These are phyloP conservation scores for Nematopogon swammerdamellus DNA, from an alignment of 2,888 invertebrate species.

Conservation along the genomic window DNA sequence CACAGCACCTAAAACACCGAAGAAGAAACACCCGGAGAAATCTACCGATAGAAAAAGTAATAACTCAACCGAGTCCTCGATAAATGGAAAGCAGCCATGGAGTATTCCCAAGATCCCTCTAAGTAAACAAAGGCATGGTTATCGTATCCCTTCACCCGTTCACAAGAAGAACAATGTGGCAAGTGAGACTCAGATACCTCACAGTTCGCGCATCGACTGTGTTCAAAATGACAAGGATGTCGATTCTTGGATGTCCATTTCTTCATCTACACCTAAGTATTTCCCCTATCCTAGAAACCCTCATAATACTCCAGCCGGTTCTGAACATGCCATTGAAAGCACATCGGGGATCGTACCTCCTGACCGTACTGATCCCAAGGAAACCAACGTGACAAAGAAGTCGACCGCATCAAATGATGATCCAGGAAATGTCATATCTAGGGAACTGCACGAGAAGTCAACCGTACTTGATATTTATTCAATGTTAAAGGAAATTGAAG, in stretches of 20 bases:
- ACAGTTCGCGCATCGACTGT: conserved; percentile 39
- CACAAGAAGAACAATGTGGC: background rate
- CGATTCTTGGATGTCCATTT: conserved; percentile 49
- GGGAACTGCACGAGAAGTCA: conserved; percentile 18
- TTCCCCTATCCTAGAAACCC: too few species aligned
- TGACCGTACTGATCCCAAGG: conserved; percentile 17
- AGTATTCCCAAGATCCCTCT: conserved; percentile 17
- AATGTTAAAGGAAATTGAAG: conserved; percentile 50
- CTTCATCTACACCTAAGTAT: conserved; percentile 37
- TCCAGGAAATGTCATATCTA: conserved; percentile 4
- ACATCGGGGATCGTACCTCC: too few species aligned
- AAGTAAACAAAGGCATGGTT: background rate
- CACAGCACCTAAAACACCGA: background rate
- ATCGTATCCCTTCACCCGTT: background rate
- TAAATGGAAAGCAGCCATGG: conserved; percentile 26
- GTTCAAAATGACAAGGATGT: conserved; percentile 45
- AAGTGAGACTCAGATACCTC: conserved; percentile 17
- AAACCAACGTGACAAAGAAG: too few species aligned
- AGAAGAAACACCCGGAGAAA: conserved; percentile 19
- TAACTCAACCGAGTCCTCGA: conserved; percentile 16
- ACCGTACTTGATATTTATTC: conserved; percentile 50
- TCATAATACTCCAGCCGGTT: too few species aligned
- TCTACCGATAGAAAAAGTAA: conserved; percentile 25
- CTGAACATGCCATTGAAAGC: too few species aligned
- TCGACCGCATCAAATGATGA: conserved; percentile 16